Percentiles rank a stretch among this genome's conserved stretches.
phyloP scores from a whole-genome alignment of 2,888 invertebrate genomes.

The Empis stercorea region DNA sequence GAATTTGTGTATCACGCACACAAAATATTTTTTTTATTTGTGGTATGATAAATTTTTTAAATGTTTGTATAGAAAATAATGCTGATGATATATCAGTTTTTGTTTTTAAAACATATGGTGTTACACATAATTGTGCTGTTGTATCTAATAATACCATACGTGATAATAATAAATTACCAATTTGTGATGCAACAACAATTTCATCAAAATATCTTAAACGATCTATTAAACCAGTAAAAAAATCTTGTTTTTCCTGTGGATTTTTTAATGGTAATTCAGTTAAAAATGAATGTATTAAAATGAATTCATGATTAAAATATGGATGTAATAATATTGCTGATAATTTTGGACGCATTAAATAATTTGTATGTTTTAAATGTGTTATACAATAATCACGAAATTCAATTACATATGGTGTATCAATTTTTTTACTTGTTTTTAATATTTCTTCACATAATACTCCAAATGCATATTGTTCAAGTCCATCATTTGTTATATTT shows the following conservation, averaged over 20 bases:
- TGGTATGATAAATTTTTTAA: constrained; percentile 61
- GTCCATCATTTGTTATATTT: constrained; percentile 38
- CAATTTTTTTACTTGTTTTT: constrained; percentile 35
- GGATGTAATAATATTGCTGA: constrained; percentile 53
- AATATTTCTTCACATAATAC: constrained; percentile 62
- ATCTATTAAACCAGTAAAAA: constrained; percentile 59
- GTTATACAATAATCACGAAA: constrained; percentile 59
- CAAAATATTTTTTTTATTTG: constrained; percentile 68
- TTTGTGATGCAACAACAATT: constrained; percentile 65
- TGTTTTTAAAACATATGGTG: constrained; percentile 40
- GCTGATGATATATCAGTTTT: constrained; percentile 39
- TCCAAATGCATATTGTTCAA: constrained; percentile 69
- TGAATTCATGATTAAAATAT: constrained; percentile 77
- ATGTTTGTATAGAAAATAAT: constrained; percentile 55
- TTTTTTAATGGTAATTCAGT: constrained; percentile 68
- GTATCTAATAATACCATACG: constrained; percentile 73
- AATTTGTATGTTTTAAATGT: constrained; percentile 52
- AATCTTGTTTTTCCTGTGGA: constrained; percentile 60
- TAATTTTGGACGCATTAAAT: constrained; percentile 52
- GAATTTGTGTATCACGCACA: constrained; percentile 71
- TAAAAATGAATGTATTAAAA: constrained; percentile 69
- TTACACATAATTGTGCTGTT: constrained; percentile 50
- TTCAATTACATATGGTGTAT: constrained; percentile 53
- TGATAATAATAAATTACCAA: constrained; percentile 64
- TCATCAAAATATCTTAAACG: constrained; percentile 63